Conservation (phyloP, 2,113 vertebrate species). For the Pterocles gutturalis region DNA sequence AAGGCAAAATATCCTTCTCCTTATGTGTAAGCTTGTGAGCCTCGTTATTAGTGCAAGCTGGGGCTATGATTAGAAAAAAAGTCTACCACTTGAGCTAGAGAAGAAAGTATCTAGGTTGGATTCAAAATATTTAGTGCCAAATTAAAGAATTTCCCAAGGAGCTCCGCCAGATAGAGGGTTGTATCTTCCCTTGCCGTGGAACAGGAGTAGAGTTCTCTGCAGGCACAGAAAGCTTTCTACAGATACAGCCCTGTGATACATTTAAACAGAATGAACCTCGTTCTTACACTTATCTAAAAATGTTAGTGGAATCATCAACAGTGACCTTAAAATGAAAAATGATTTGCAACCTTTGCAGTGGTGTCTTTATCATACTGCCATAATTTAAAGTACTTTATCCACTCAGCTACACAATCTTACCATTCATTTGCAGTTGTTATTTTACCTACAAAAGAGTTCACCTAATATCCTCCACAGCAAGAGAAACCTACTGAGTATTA, state of each 20-base stretch:
- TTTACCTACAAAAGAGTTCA: conserved; percentile 34
- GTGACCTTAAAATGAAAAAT: conserved; percentile 68
- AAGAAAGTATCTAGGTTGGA: background rate
- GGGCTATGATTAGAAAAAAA: background rate
- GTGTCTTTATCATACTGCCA: conserved; percentile 48
- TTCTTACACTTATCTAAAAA: conserved; percentile 54
- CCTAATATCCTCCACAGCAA: conserved; percentile 59
- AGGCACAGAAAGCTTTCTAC: background rate
- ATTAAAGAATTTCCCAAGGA: background rate
- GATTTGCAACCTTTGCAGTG: conserved; percentile 60
- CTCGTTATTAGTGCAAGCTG: background rate
- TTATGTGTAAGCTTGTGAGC: background rate
- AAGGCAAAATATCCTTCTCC: background rate
- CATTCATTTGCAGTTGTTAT: conserved; percentile 59
- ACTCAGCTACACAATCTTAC: conserved; percentile 47
- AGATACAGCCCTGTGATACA: background rate
- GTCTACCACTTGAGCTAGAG: background rate
- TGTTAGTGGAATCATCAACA: conserved; percentile 52
- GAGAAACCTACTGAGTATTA: background rate
- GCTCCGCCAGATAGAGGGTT: background rate
- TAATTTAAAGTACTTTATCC: conserved; percentile 57
- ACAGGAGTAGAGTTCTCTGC: background rate
- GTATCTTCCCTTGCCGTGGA: background rate
- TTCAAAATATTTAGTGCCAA: background rate
- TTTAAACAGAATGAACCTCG: conserved; percentile 35